Evolutionary conservation across 2,888 invertebrate genomes (phyloP).

Genomic region (Perdita meconis): DNA sequence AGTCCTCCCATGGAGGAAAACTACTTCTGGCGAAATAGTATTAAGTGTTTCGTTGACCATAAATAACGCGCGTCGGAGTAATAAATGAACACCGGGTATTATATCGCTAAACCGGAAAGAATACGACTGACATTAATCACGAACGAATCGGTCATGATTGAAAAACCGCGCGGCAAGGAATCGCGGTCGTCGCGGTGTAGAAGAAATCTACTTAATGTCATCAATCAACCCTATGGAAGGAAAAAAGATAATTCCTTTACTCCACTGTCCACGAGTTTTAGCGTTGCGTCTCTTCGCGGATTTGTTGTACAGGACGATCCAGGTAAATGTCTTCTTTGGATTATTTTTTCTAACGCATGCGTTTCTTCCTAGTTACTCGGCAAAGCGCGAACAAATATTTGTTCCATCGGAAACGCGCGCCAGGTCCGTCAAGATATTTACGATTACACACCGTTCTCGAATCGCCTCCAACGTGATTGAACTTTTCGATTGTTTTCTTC

Average conservation of each 20-base stretch:
- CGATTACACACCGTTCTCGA: slow-evolving; percentile 30
- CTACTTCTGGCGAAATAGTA: slow-evolving; percentile 51
- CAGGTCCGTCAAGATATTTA: slow-evolving; percentile 16
- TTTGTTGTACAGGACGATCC: background rate
- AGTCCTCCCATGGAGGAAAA: slow-evolving; percentile 34
- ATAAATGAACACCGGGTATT: slow-evolving; percentile 51
- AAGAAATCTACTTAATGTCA: slow-evolving; percentile 45
- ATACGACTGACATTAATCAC: slow-evolving; percentile 56
- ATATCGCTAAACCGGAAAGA: slow-evolving; percentile 44
- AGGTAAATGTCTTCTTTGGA: background rate
- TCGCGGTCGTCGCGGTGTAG: slow-evolving; percentile 15
- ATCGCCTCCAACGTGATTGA: slow-evolving; percentile 37
- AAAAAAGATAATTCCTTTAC: slow-evolving; percentile 2
- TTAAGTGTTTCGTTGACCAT: slow-evolving; percentile 50
- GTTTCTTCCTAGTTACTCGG: background rate
- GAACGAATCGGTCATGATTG: slow-evolving; percentile 47
- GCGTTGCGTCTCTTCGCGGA: background rate
- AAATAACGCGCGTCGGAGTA: slow-evolving; percentile 48
- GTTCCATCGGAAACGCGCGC: slow-evolving; percentile 26
- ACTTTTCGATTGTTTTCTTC: slow-evolving; percentile 51
- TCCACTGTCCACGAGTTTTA: background rate
- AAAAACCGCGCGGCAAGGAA: slow-evolving; percentile 28
- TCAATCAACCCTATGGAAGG: slow-evolving; percentile 24
- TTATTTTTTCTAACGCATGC: background rate
- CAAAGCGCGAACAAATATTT: slow-evolving; percentile 18